phyloP scores from a whole-genome alignment of 2,797 vertebrate genomes.

The Knipowitschia caucasica region DNA sequence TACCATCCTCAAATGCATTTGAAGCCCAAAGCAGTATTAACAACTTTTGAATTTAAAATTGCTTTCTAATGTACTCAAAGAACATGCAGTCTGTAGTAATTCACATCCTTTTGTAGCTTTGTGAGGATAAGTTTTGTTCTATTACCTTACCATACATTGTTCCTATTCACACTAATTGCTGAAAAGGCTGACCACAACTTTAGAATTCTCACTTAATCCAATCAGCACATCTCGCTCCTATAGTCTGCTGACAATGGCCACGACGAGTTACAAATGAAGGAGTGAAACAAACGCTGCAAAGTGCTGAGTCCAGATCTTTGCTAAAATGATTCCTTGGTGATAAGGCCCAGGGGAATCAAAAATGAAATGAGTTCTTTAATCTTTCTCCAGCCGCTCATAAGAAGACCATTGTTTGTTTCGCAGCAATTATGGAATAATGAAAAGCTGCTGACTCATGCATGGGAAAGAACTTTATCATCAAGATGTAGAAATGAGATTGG shows the following conservation, averaged over 20 bases:
- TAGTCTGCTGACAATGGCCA: conserved; percentile 40
- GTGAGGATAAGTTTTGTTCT: background rate
- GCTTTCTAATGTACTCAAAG: background rate
- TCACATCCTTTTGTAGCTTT: background rate
- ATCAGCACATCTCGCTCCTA: conserved; percentile 49
- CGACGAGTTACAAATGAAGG: conserved; percentile 55
- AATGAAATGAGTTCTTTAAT: conserved; percentile 56
- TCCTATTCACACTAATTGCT: conserved; percentile 58
- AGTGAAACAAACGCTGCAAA: conserved; percentile 19
- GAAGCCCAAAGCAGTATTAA: no score
- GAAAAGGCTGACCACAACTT: conserved; percentile 71
- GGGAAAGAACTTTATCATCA: conserved; percentile 37
- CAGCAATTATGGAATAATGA: conserved; percentile 48
- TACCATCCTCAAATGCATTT: no score
- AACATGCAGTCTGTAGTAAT: background rate
- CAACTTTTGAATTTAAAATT: conserved; percentile 11
- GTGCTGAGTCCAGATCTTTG: conserved; percentile 52
- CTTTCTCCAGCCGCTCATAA: conserved; percentile 29
- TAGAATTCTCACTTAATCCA: conserved; percentile 65
- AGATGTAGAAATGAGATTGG: conserved; percentile 35
- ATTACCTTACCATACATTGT: background rate
- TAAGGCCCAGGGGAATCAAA: conserved; percentile 55
- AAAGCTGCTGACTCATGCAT: conserved; percentile 61
- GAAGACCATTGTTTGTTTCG: conserved; percentile 50
- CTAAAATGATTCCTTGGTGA: conserved; percentile 52